These are phyloP conservation scores for Scaptomyza tumidula DNA, from an alignment of 2,888 invertebrate genomes.

Conservation along the genomic window DNA sequence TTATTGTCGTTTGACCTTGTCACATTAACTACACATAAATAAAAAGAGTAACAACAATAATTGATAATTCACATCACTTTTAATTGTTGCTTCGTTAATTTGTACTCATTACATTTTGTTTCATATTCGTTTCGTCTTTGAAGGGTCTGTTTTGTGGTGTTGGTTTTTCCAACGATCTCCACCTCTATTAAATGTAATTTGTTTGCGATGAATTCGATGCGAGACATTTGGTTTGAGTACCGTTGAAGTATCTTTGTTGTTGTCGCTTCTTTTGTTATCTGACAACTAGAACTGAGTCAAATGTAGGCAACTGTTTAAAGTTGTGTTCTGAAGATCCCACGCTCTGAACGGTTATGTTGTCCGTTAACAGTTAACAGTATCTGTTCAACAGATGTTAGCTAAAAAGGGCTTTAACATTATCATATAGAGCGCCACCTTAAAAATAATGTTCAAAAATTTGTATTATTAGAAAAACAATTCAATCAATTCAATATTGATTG, in stretches of 20 bases:
- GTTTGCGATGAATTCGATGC: slow-evolving; percentile 37
- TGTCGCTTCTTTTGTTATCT: background rate
- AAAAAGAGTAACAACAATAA: slow-evolving; percentile 21
- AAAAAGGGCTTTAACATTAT: background rate
- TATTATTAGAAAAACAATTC: slow-evolving; percentile 22
- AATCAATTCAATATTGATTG: slow-evolving; percentile 24
- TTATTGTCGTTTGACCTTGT: slow-evolving; percentile 59
- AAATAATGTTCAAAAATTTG: slow-evolving; percentile 11
- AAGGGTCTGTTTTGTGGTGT: slow-evolving; percentile 23
- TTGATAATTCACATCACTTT: slow-evolving; percentile 22
- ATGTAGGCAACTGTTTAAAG: background rate
- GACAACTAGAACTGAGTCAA: background rate
- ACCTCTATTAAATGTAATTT: background rate
- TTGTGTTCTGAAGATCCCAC: slow-evolving; percentile 3
- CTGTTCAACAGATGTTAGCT: background rate
- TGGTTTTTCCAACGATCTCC: background rate
- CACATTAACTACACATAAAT: slow-evolving; percentile 32
- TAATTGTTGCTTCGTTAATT: slow-evolving; percentile 55
- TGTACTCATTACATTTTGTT: slow-evolving; percentile 55
- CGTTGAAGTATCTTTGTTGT: background rate
- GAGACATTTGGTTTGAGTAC: slow-evolving; percentile 22
- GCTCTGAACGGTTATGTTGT: slow-evolving; percentile 3
- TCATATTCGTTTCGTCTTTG: slow-evolving; percentile 33
- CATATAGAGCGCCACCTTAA: background rate
- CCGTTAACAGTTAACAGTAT: background rate